Conservation (phyloP, 2,113 vertebrate species). For the Mastomys coucha region DNA sequence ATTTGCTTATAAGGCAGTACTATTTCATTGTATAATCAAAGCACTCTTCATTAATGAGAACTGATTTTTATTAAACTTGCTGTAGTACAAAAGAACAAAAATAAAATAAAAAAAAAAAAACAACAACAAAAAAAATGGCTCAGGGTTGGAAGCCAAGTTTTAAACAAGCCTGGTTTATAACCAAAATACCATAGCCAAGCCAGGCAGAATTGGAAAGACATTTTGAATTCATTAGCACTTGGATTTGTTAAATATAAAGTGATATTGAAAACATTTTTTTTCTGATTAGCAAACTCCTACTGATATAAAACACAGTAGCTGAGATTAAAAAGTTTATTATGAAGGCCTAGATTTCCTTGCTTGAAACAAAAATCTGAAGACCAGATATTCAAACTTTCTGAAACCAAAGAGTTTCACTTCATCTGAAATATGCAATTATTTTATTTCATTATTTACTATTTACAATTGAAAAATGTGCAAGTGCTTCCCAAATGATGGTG, state of each 20-base stretch:
- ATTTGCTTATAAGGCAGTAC: neutral
- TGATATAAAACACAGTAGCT: constrained; percentile 1
- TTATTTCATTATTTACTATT: constrained; percentile 45
- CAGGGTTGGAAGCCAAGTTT: constrained; percentile 36
- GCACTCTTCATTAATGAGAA: constrained; percentile 57
- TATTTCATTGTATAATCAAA: constrained; percentile 48
- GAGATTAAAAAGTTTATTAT: neutral
- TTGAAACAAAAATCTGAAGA: constrained; percentile 59
- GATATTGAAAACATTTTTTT: constrained; percentile 17
- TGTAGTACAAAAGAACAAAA: neutral
- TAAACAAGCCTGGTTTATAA: constrained; percentile 59
- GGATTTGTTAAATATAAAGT: constrained; percentile 34
- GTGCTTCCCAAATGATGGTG: neutral
- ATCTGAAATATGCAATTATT: neutral
- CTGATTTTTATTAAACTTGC: constrained; percentile 3
- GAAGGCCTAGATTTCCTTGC: neutral
- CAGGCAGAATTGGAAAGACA: constrained; percentile 48
- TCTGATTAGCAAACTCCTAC: neutral
- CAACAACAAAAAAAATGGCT: neutral
- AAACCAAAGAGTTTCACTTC: neutral
- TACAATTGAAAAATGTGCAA: constrained; percentile 45
- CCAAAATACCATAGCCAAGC: constrained; percentile 15
- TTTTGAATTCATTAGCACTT: constrained; percentile 26
- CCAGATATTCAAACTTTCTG: constrained; percentile 37
- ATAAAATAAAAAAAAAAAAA: neutral